A percentile compares a stretch with the other conserved stretches of the same genome.
phyloP scores from a whole-genome alignment of 1,140 invertebrate species.

The Drosophila arizonae region DNA sequence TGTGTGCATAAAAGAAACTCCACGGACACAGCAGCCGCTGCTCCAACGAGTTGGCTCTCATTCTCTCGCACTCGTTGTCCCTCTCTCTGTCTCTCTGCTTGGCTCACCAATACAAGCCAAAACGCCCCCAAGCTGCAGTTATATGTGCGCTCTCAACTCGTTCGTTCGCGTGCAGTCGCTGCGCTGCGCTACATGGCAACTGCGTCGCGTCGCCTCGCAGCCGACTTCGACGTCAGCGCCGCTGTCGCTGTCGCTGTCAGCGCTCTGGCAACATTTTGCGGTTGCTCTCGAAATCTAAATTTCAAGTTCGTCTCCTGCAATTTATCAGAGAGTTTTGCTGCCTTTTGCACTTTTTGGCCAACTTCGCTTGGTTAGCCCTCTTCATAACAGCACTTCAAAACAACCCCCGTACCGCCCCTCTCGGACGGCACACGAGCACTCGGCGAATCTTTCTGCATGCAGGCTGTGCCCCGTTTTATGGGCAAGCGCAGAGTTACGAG shows the following conservation, averaged over 20 bases:
- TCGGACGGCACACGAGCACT: not conserved
- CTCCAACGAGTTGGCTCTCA: conserved; percentile 39
- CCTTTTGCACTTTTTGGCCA: conserved; percentile 41
- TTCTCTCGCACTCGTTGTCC: conserved; percentile 4
- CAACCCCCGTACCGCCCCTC: conserved; percentile 1
- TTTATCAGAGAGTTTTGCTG: conserved; percentile 52
- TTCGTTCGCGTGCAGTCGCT: conserved; percentile 39
- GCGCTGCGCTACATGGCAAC: conserved; percentile 2
- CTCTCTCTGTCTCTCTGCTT: not conserved
- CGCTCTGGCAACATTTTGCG: conserved; percentile 40
- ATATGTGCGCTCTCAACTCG: conserved; percentile 30
- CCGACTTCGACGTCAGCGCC: not conserved
- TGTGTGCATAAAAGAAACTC: conserved; percentile 43
- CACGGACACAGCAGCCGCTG: conserved; percentile 36
- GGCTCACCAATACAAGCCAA: conserved; percentile 43
- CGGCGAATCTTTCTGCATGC: conserved; percentile 50
- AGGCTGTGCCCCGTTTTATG: conserved; percentile 45
- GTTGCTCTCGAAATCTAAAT: conserved; percentile 76
- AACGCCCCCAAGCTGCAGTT: conserved; percentile 34
- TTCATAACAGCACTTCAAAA: conserved; percentile 55
- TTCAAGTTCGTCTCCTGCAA: conserved; percentile 74
- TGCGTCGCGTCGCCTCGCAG: conserved; percentile 13
- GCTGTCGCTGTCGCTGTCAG: conserved; percentile 10
- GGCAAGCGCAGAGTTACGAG: conserved; percentile 36
- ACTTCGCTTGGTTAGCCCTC: conserved; percentile 41